Evolutionary conservation across 2,113 vertebrate species (phyloP), one percentile per base, ranked within the genome.

Genomic region (Camelus dromedarius): DNA sequence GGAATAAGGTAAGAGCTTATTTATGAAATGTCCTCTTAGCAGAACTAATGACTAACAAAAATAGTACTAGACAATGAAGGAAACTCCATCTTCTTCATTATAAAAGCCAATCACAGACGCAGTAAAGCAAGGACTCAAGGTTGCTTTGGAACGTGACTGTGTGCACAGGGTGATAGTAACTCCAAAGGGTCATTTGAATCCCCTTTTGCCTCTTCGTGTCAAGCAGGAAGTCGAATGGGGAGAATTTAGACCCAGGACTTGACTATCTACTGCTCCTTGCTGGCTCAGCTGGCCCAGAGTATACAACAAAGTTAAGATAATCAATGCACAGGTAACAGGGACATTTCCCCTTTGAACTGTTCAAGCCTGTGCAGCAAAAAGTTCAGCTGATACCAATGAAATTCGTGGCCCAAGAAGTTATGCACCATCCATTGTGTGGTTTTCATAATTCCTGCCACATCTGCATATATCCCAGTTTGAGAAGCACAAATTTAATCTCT

Each of bases 1-100:
- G 32, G 16, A 89, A 58, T 66, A 81, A 73, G 38, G 28, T 77
- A 72, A 94, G 54, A 96, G 20, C 46, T 95, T 93, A 81, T 81
- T 97, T 92, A 77, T 48, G 35, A 95, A 86, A 94, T 38, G 6
- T 66, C 58, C 48, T 79, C 64, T 48, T 70, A 72, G 77, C 16
- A 83, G 77, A 80, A 93, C 72, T 81, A 81, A 92, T 85, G 84
- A 95, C 48, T 93, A 92, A 85, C 89, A 77, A 95, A 84, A 96
- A 81, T 72, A 12, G n/a, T 24, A 89, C 66, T 91, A 75, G 81
- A 88, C 56, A 85, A 70, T 86, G 18, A 89, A 89, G 52, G 54
- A 70, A 93, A 86, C 58, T 60, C 54, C n/a, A 85, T 81, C 32
- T 30, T 60, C 46, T 94, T 13, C n/a, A 73, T 67, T 67, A 73